These are phyloP conservation scores for Lytechinus pictus DNA, from an alignment of 35 echinoderm and acorn worm species.

Conservation along the genomic window DNA sequence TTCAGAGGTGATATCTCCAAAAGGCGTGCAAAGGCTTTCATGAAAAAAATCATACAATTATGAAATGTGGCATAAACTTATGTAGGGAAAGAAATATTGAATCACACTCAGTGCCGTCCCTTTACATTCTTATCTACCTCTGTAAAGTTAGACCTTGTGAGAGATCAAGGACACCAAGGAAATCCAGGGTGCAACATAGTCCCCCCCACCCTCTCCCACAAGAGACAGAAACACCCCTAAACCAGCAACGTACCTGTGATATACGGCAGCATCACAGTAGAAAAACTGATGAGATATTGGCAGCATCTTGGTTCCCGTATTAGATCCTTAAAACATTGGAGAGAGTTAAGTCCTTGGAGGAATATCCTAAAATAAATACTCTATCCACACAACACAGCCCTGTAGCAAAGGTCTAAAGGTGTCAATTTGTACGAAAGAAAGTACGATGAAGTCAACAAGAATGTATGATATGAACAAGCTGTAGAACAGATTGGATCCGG, in stretches of 20 bases:
- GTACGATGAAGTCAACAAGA: not conserved
- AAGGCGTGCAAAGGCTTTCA: too few relatives aligned
- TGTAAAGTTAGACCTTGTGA: too few relatives aligned
- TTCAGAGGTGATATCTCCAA: too few relatives aligned
- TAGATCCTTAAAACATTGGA: not conserved
- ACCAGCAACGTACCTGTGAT: not conserved
- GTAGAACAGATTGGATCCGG: not conserved
- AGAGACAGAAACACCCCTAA: too few relatives aligned
- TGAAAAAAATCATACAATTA: too few relatives aligned
- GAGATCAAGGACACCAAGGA: too few relatives aligned
- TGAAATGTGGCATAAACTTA: too few relatives aligned
- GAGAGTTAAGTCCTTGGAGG: not conserved
- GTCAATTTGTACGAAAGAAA: not conserved
- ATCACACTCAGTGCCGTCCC: too few relatives aligned
- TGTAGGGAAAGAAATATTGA: too few relatives aligned
- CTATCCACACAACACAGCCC: not conserved
- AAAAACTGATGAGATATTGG: slow-evolving; percentile 39
- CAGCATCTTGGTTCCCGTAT: slow-evolving; percentile 6
- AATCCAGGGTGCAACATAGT: too few relatives aligned
- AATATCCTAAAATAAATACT: not conserved
- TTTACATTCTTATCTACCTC: too few relatives aligned
- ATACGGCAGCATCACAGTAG: slow-evolving; percentile 24
- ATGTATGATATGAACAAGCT: not conserved
- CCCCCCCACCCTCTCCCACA: too few relatives aligned
- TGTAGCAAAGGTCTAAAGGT: not conserved